These are phyloP conservation scores for Pterocles burchelli DNA, from an alignment of 2,113 vertebrate species.

Conservation along the genomic window DNA sequence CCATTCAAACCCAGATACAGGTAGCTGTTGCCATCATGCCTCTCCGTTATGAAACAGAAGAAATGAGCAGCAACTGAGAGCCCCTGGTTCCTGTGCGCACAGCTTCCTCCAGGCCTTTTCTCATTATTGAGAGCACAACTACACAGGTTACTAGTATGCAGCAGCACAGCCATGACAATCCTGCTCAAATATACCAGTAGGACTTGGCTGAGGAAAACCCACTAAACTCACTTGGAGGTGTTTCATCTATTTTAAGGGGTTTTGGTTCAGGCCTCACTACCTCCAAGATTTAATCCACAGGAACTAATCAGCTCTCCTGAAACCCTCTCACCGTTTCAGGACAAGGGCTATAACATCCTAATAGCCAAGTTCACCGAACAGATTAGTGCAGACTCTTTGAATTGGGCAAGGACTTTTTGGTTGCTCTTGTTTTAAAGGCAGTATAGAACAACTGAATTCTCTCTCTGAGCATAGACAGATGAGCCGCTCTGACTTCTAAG, in stretches of 20 bases:
- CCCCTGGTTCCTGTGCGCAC: background rate
- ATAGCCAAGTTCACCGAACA: background rate
- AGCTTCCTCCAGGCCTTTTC: background rate
- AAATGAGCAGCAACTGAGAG: background rate
- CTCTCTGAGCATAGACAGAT: background rate
- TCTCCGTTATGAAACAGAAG: background rate
- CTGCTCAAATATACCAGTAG: background rate
- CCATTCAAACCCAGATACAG: background rate
- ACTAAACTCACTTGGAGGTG: background rate
- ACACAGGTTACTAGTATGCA: accelerated
- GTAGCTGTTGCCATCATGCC: background rate
- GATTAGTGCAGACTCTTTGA: background rate
- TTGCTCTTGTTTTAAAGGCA: background rate
- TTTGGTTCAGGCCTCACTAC: background rate
- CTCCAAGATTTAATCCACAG: background rate
- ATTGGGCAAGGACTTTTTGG: accelerated
- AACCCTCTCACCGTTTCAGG: background rate
- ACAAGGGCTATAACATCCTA: background rate
- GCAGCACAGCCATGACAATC: background rate
- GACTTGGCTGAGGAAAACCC: background rate
- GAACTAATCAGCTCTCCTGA: background rate
- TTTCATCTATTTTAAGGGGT: background rate
- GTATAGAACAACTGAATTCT: background rate
- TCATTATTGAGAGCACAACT: background rate
- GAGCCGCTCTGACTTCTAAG: background rate